Base-by-base conservation (phyloP, 2,888 invertebrate genomes). In the Apamea epomidion region DNA sequence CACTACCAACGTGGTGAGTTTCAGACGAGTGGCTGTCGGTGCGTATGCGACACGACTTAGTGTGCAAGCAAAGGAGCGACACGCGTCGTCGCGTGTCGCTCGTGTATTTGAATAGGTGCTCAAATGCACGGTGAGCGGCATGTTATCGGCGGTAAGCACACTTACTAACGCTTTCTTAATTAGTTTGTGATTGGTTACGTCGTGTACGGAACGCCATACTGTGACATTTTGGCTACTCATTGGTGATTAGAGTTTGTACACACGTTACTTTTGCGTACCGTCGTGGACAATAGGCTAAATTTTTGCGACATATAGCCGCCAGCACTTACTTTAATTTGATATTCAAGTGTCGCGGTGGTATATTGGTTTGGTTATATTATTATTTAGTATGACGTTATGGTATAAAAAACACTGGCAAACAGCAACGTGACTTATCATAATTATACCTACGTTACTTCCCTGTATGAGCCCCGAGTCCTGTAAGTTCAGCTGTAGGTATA, bases 1-100 rank as follows among this genome's bases (percentile, higher is more conserved):
- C 58, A 69, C 78, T 82, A 85, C 68, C 14, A 71, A 18, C 6
- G 74, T 25, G 18, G 37, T 21, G 65, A 67, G 12, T 32, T 54
- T 6, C 4, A 75, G 16, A 37, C 29, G 74, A 80, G 51, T 51
- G 29, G 25, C 2, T n/a, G 12, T 71, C 60, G 37, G 6, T 10
- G 25, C 16, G 10, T 16, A 5, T 5, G 32, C 25, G 16, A 32
- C 32, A 71, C 25, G 25, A 32, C 25, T 54, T 5, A 58, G 5
- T 60, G 58, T n/a, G n/a, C 25, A 58, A 25, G 25, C 21, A n/a
- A n/a, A n/a, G n/a, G 21, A 25, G 2, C 8, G 8, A 54, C 58
- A n/a, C n/a, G 12, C 12, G n/a, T 4, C n/a, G 58, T 12, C 25
- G 3, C 25, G 12, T 58, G 58, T 12, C 12, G 10, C 25, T n/a